Conservation (phyloP, 2,888 invertebrate species). For the Clunio marinus region DNA sequence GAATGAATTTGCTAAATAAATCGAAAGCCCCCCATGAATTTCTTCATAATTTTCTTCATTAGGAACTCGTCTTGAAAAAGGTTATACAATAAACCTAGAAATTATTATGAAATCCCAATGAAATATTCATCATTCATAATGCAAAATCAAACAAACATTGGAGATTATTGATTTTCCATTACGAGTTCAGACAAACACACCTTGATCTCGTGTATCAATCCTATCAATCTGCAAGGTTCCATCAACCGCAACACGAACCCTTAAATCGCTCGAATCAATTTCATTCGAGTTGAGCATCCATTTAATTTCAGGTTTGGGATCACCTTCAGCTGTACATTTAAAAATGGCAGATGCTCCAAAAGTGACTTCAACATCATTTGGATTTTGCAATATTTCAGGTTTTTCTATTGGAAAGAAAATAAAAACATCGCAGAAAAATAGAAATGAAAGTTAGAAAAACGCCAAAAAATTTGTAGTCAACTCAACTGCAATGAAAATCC, state of each 20-base stretch:
- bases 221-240: slow-evolving; percentile 62
- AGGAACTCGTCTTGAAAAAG: too few relatives aligned
- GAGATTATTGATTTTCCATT: too few relatives aligned
- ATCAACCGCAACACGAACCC: slow-evolving; percentile 68
- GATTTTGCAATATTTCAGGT: slow-evolving; percentile 72
- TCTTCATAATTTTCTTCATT: too few relatives aligned
- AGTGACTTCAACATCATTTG: slow-evolving; percentile 70
- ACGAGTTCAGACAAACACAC: slow-evolving; percentile 5
- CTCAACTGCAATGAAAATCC: slow-evolving; percentile 84
- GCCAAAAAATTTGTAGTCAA: slow-evolving; percentile 13
- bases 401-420: too few relatives aligned
- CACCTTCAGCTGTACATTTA: slow-evolving; percentile 76
- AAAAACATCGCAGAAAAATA: too few relatives aligned
- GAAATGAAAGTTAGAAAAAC: too few relatives aligned
- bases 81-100: too few relatives aligned
- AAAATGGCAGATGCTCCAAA: slow-evolving; percentile 78
- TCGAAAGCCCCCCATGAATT: too few relatives aligned
- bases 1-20: too few relatives aligned
- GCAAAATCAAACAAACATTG: too few relatives aligned
- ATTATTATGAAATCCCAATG: too few relatives aligned
- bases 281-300: slow-evolving; percentile 81
- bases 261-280: slow-evolving; percentile 56
- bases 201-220: slow-evolving; percentile 32
- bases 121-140: too few relatives aligned
- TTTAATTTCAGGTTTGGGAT: slow-evolving; percentile 75